A percentile compares a stretch with the other conserved stretches of the same genome.
phyloP scores from a whole-genome alignment of 2,888 invertebrate genomes.

The Dusona sp. region DNA sequence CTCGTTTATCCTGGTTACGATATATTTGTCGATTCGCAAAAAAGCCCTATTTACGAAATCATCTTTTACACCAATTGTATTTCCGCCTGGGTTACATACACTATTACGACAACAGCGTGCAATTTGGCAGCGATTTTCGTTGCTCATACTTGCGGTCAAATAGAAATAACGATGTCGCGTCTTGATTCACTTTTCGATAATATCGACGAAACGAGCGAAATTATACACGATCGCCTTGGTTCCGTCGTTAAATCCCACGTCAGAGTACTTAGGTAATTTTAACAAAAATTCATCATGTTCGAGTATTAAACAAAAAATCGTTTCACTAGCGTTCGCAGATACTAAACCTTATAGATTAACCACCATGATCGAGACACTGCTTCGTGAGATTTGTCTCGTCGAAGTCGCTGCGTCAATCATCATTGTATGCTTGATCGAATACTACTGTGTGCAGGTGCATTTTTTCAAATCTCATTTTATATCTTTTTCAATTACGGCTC shows the following conservation, averaged over 20 bases:
- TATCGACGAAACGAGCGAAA: slow-evolving; percentile 17
- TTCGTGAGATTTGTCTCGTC: slow-evolving; percentile 77
- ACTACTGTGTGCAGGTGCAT: slow-evolving; percentile 77
- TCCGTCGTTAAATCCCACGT: slow-evolving; percentile 69
- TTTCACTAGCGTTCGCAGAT: slow-evolving; percentile 56
- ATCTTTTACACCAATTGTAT: slow-evolving; percentile 67
- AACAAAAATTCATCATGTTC: neutral
- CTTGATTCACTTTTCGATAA: slow-evolving; percentile 59
- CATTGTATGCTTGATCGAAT: slow-evolving; percentile 79
- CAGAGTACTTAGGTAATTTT: slow-evolving; percentile 71
- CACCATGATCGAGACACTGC: slow-evolving; percentile 73
- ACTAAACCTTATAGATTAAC: slow-evolving; percentile 71
- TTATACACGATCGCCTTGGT: slow-evolving; percentile 60
- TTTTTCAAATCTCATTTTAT: neutral
- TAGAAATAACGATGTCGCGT: slow-evolving; percentile 67
- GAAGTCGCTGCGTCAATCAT: slow-evolving; percentile 79
- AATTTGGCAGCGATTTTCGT: slow-evolving; percentile 72
- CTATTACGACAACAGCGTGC: slow-evolving; percentile 68
- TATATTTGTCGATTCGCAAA: slow-evolving; percentile 58
- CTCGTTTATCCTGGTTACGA: slow-evolving; percentile 58
- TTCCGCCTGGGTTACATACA: slow-evolving; percentile 61
- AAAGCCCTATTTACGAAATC: slow-evolving; percentile 71
- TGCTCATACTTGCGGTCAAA: slow-evolving; percentile 72
- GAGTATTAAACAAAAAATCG: neutral
- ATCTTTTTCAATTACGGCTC: neutral